Evolutionary conservation across 1,140 invertebrate genomes (phyloP), one percentile per base, ranked within the genome.

Genomic region (Epicauta chinensis): DNA sequence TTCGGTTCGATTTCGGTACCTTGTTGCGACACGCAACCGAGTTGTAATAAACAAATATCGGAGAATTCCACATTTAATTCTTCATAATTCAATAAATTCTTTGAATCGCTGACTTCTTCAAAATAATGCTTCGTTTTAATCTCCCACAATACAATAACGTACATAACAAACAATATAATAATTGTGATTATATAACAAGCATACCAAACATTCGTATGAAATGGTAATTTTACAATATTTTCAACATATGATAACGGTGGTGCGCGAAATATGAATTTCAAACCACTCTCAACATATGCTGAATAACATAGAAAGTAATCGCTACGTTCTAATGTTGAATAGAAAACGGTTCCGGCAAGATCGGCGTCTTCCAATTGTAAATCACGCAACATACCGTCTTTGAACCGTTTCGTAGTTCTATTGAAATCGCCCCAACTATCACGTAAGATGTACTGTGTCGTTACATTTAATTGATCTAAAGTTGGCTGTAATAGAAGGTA

Each of bases 171-270:
- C 7, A 56, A 31, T 40, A 55, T 53, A 17, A 59, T 15, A 9
- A 12, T 23, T 12, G 51, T 12, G 11, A 81, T 59, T 0, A 64
- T 64, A 10, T 65, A 58, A 9, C 70, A 72, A 31, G 74, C 72
- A 15, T 75, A 66, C 81, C 81, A 83, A 0, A 83, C 76, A 1
- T 70, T 65, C 4, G 59, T 67, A 34, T 73, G 64, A 54, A 83
- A 82, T 0, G 81, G 79, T 37, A 82, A 54, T 11, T 73, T 58
- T 53, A 81, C 82, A 23, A 83, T 70, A 60, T 83, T 82, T 41
- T 71, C 77, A n/a, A 81, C 73, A 47, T 75, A 80, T 0, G 79
- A 81, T 12, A 83, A 61, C 37, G 81, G 75, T 3, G 81, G 80
- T 63, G 75, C 75, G 16, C 76, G 73, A 56, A 83, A 81, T 13